A percentile compares a stretch with the other conserved stretches of the same genome.
phyloP scores from a whole-genome alignment of 2,113 vertebrate genomes.

The Picathartes gymnocephalus region DNA sequence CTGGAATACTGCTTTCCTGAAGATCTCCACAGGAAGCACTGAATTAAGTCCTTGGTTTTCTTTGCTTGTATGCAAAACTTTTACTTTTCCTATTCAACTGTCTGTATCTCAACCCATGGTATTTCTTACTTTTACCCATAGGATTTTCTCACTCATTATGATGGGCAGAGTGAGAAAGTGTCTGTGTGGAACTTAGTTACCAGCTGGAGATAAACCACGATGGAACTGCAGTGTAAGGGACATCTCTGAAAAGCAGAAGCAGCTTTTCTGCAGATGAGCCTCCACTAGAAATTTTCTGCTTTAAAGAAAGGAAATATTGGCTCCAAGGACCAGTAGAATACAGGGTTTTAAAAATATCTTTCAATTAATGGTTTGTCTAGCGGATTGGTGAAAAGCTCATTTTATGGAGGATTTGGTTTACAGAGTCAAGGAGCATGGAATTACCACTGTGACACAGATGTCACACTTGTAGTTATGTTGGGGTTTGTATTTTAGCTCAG shows the following conservation, averaged over 20 bases:
- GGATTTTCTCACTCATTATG: neutral
- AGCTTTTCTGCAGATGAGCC: neutral
- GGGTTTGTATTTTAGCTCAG: neutral
- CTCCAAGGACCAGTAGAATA: neutral
- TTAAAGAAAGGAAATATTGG: neutral
- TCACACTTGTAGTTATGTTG: neutral
- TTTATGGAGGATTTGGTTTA: neutral
- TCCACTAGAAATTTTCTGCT: neutral
- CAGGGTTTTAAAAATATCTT: neutral
- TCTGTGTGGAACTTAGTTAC: neutral
- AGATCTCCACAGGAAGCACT: fast-evolving
- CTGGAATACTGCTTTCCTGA: neutral
- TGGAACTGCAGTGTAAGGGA: neutral
- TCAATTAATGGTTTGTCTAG: neutral
- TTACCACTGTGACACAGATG: neutral
- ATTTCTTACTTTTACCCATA: neutral
- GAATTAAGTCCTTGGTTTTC: neutral
- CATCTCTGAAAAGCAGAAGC: neutral
- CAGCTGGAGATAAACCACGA: neutral
- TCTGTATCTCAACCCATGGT: neutral
- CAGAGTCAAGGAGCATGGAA: neutral
- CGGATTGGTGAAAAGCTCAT: neutral
- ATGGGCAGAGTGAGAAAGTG: no score
- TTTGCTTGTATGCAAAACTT: neutral
- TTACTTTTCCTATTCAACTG: neutral